These are phyloP conservation scores for Drosophila auraria DNA, from an alignment of 1,140 invertebrate species.

Conservation along the genomic window DNA sequence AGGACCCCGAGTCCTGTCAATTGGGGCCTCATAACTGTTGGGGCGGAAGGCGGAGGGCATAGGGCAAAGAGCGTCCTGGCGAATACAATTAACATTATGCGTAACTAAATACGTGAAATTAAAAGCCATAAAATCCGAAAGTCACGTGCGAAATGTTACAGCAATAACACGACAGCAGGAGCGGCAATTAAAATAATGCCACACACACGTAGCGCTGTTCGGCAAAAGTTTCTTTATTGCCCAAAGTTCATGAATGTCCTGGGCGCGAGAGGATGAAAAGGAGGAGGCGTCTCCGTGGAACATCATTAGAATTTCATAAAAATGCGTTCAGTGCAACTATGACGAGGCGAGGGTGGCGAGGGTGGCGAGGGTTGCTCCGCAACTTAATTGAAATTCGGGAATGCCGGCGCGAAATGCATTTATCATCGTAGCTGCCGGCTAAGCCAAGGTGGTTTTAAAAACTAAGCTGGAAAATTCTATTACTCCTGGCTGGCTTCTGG, in stretches of 20 bases:
- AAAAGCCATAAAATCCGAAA: constrained; percentile 82
- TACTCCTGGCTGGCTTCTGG: constrained; percentile 17
- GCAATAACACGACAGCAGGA: constrained; percentile 67
- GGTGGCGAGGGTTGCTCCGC: constrained; percentile 25
- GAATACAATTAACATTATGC: constrained; percentile 81
- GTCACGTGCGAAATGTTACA: constrained; percentile 82
- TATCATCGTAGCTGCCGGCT: constrained; percentile 51
- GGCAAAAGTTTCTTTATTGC: constrained; percentile 65
- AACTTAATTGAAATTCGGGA: constrained; percentile 65
- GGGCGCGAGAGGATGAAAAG: not conserved
- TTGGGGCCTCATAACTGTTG: constrained; percentile 16
- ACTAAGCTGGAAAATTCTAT: constrained; percentile 72
- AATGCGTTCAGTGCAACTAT: constrained; percentile 57
- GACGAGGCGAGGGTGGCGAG: constrained; percentile 26
- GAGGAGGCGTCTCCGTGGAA: constrained; percentile 33
- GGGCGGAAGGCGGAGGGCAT: not conserved
- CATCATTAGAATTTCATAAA: constrained; percentile 74
- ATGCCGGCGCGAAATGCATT: constrained; percentile 71
- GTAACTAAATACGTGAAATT: constrained; percentile 83
- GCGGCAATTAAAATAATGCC: constrained; percentile 81
- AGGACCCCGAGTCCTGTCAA: constrained; percentile 26
- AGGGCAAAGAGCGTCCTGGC: not conserved
- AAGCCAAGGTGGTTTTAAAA: constrained; percentile 48
- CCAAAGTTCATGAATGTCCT: constrained; percentile 64
- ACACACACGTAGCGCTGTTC: constrained; percentile 42